Conservation (phyloP, 2,113 vertebrate genomes). For the Clarias gariepinus region DNA sequence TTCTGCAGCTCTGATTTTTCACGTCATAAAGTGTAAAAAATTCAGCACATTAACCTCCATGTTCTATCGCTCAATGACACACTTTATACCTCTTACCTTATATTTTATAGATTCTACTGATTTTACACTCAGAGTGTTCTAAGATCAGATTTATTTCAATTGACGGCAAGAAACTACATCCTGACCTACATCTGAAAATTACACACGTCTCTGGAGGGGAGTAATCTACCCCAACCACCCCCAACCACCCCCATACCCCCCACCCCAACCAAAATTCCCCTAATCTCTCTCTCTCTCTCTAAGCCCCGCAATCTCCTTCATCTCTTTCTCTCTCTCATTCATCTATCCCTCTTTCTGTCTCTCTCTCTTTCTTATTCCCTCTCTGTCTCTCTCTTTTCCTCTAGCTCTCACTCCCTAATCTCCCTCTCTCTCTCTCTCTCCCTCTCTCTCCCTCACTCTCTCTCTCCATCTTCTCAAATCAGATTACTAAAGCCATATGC, state of each 20-base stretch:
- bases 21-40: background rate
- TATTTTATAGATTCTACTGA: background rate
- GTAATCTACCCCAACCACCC: background rate
- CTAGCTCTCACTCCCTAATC: background rate
- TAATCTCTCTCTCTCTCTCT: background rate
- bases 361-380: background rate
- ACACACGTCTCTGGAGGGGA: conserved; percentile 41
- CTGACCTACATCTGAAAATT: conserved; percentile 64
- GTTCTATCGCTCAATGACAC: background rate
- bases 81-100: background rate
- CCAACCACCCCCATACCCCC: too few species aligned
- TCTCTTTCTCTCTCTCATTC: background rate
- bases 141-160: background rate
- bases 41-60: background rate
- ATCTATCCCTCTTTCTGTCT: too few species aligned
- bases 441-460: background rate
- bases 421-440: background rate
- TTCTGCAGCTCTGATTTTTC: background rate
- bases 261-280: background rate
- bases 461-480: conserved; percentile 62
- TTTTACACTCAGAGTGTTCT: background rate
- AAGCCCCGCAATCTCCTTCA: background rate
- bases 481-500: conserved; percentile 74
- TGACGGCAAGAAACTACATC: conserved; percentile 2
- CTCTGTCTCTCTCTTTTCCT: background rate